Evolutionary conservation across 1,140 invertebrate species (phyloP).

Genomic region (Drosophila sp.): DNA sequence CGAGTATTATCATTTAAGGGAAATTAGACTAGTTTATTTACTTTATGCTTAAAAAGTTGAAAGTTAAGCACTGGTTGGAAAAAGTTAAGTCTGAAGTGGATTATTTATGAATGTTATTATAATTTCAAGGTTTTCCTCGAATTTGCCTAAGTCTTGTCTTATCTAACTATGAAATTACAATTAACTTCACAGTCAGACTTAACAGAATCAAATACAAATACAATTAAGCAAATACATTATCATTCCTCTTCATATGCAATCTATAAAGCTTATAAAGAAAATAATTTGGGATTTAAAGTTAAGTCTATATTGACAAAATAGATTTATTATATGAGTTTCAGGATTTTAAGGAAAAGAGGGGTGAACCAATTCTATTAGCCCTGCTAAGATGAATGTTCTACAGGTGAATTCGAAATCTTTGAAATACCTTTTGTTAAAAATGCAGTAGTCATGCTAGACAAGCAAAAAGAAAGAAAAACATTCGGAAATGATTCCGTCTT

Average conservation of each 20-base stretch:
- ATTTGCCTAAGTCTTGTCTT: neutral
- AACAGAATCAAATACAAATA: neutral
- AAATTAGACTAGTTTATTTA: neutral
- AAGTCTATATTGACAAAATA: no score
- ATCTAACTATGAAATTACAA: neutral
- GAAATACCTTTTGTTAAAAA: neutral
- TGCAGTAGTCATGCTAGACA: neutral
- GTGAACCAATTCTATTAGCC: no score
- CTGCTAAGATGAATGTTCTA: no score
- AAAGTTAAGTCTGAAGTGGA: neutral
- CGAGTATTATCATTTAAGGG: neutral
- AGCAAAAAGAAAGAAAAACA: neutral
- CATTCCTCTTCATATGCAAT: no score
- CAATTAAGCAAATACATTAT: no score
- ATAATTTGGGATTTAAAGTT: no score
- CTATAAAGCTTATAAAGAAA: no score
- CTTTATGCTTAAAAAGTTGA: neutral
- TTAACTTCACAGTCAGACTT: neutral
- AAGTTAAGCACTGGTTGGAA: neutral
- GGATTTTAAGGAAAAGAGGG: no score
- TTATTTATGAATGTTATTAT: slow-evolving; percentile 1
- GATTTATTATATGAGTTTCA: no score
- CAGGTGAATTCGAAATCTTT: no score
- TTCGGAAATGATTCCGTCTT: neutral
- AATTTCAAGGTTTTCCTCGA: slow-evolving; percentile 1